A percentile compares a stretch with the other conserved stretches of the same genome.
Evolutionary conservation across 2,113 vertebrate genomes (phyloP).

Genomic region (Mobula hypostoma): DNA sequence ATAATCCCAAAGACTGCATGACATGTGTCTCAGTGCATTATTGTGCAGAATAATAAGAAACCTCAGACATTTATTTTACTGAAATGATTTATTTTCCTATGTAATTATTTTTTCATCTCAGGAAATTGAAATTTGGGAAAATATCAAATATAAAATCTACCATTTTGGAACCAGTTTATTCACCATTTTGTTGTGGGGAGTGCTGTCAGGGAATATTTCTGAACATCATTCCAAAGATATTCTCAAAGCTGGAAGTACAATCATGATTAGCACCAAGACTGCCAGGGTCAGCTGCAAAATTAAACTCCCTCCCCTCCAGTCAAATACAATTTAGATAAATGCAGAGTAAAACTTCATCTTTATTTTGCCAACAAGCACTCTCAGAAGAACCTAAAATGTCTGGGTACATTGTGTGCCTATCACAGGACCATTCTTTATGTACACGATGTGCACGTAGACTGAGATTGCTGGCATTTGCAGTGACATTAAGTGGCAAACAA

Average conservation of each 20-base stretch:
- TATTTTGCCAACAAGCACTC: neutral
- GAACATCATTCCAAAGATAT: too few species aligned
- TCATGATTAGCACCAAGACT: neutral
- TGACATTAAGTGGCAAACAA: too few species aligned
- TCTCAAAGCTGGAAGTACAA: neutral
- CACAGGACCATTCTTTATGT: too few species aligned
- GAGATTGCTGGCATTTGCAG: too few species aligned
- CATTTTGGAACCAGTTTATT: neutral
- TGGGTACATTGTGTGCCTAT: too few species aligned
- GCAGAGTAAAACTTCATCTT: neutral
- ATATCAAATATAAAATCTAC: neutral
- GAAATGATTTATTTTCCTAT: neutral
- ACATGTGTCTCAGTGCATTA: neutral
- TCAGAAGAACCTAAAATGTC: too few species aligned
- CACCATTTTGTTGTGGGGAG: neutral
- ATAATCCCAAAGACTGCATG: neutral
- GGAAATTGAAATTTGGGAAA: neutral
- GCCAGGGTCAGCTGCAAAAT: neutral
- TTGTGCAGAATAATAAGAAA: neutral
- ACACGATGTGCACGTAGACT: too few species aligned
- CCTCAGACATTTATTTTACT: neutral
- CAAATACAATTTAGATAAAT: neutral
- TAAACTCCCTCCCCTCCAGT: neutral
- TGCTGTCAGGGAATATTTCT: too few species aligned
- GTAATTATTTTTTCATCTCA: neutral